Conservation (phyloP, 2,113 vertebrate species). For the Okapia johnstoni region DNA sequence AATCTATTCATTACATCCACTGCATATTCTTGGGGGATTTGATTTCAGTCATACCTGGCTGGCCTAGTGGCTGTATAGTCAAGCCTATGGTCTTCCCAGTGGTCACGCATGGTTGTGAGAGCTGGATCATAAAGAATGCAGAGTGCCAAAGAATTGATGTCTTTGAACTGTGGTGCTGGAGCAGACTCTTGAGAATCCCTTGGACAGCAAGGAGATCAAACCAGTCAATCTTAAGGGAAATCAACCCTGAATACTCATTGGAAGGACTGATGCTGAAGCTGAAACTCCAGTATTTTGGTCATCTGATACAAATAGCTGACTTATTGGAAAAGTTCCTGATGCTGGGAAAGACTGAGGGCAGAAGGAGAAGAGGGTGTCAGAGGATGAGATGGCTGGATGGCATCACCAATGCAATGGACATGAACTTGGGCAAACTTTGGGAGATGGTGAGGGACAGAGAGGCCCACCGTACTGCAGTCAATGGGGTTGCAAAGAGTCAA, state of each 20-base stretch:
- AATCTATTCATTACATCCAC: background rate
- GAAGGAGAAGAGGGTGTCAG: background rate
- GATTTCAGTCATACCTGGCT: background rate
- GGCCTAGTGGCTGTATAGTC: background rate
- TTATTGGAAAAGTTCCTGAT: background rate
- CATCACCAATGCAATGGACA: background rate
- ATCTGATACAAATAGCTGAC: background rate
- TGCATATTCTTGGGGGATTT: background rate
- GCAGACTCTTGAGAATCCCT: background rate
- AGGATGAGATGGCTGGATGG: background rate
- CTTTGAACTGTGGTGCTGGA: background rate
- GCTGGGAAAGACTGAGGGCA: background rate
- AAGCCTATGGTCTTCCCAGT: background rate
- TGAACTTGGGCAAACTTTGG: background rate
- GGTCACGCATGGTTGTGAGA: background rate
- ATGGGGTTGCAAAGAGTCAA: background rate
- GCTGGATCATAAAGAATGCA: background rate
- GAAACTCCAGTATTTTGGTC: background rate
- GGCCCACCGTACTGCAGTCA: background rate
- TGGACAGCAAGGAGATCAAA: background rate
- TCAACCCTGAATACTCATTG: background rate
- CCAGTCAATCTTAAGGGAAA: background rate
- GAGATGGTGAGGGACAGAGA: background rate
- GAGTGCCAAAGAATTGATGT: background rate
- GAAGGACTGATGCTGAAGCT: background rate